Evolutionary conservation across 2,113 vertebrate species (phyloP).

Genomic region (Lagopus leucura): DNA sequence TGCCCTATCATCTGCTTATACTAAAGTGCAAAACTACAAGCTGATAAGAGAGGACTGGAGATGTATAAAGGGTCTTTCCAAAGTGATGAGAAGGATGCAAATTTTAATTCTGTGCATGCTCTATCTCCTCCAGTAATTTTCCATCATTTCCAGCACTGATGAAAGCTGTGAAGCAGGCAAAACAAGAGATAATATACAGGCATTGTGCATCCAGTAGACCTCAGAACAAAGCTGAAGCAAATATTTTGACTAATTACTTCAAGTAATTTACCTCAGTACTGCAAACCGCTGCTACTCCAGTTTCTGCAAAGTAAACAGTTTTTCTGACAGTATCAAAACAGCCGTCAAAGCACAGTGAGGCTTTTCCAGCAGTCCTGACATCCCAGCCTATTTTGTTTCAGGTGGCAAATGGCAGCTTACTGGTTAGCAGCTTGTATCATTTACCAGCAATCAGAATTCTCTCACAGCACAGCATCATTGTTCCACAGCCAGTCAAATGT

Average conservation of each 20-base stretch:
- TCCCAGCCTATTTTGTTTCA: background rate
- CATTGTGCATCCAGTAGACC: background rate
- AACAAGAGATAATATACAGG: background rate
- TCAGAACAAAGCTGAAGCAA: background rate
- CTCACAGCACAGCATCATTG: background rate
- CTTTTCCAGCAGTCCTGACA: background rate
- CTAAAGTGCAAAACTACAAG: background rate
- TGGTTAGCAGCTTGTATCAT: background rate
- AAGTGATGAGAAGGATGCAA: background rate
- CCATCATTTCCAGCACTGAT: background rate
- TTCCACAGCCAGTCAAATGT: background rate
- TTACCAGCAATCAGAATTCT: background rate
- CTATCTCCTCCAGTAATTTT: background rate
- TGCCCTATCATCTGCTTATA: background rate
- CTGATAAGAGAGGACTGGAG: background rate
- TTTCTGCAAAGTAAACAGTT: background rate
- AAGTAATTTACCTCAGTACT: background rate
- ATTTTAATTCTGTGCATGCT: background rate
- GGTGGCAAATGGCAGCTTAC: background rate
- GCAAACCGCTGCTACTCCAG: background rate
- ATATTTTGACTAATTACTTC: background rate
- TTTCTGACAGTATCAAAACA: background rate
- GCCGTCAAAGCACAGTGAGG: background rate
- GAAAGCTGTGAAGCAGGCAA: background rate
- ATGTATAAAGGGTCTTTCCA: background rate